A percentile compares a stretch with the other conserved stretches of the same genome.
phyloP scores from a whole-genome alignment of 2,797 vertebrate species.

The Rhabdophis nuchalis region DNA sequence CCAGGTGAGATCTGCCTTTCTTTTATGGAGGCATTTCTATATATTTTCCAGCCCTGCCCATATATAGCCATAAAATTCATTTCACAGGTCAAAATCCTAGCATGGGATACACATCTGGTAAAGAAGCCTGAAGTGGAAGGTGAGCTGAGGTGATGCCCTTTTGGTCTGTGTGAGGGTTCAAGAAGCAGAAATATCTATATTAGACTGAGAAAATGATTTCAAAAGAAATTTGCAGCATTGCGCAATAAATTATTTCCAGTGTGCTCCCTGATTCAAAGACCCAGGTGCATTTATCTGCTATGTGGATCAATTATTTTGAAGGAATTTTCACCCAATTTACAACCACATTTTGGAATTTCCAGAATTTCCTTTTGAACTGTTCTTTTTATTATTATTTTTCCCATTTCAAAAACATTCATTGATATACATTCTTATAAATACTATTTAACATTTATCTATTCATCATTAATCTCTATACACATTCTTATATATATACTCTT shows the following conservation, averaged over 20 bases:
- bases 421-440: too few species aligned
- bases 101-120: not conserved
- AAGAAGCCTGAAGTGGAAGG: not conserved
- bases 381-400: too few species aligned
- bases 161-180: not conserved
- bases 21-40: not conserved
- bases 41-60: not conserved
- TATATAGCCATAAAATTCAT: not conserved
- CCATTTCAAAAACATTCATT: too few species aligned
- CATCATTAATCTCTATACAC: too few species aligned
- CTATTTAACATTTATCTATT: too few species aligned
- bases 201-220: not conserved
- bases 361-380: too few species aligned
- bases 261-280: not conserved
- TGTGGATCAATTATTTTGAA: not conserved
- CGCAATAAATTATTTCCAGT: not conserved
- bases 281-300: not conserved
- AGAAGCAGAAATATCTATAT: not conserved
- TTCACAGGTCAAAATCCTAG: not conserved
- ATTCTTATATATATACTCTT: too few species aligned
- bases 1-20: conserved; percentile 62
- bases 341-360: not conserved
- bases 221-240: not conserved
- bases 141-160: not conserved
- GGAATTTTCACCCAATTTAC: not conserved